Evolutionary conservation across 2,888 invertebrate species (phyloP).

Genomic region (Platycheirus albimanus): DNA sequence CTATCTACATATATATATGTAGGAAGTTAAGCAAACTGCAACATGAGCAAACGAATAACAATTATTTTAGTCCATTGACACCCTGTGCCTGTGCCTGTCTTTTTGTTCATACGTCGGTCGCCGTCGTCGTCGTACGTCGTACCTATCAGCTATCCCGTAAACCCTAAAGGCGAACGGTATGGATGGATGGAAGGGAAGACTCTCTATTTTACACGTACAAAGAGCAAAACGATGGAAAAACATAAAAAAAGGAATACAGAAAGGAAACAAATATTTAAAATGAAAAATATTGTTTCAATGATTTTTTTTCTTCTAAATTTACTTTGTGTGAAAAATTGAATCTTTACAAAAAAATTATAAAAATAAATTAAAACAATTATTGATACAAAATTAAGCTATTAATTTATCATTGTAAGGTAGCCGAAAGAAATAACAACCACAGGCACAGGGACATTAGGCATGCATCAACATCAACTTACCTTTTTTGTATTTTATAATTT

Average conservation of each 20-base stretch:
- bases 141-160: not conserved
- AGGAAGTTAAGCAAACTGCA: slow-evolving; percentile 20
- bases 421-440: too few relatives aligned
- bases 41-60: slow-evolving; percentile 20
- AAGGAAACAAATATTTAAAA: slow-evolving; percentile 8
- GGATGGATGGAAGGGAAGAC: not conserved
- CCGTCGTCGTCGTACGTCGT: not conserved
- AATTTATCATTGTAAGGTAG: too few relatives aligned
- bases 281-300: not conserved
- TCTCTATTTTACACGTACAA: slow-evolving; percentile 6
- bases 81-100: slow-evolving; percentile 1
- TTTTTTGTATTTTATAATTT: too few relatives aligned
- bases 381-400: too few relatives aligned
- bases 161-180: too few relatives aligned
- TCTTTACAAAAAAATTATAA: too few relatives aligned
- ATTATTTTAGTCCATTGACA: slow-evolving; percentile 43
- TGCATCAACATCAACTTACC: too few relatives aligned
- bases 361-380: too few relatives aligned
- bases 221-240: not conserved
- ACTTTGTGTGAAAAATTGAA: too few relatives aligned
- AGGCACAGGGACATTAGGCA: too few relatives aligned
- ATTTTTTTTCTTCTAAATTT: too few relatives aligned
- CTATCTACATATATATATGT: slow-evolving; percentile 12
- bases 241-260: slow-evolving; percentile 4
- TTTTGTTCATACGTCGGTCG: not conserved